A percentile compares a stretch with the other conserved stretches of the same genome.
Conservation (phyloP, 2,797 vertebrate genomes). For the Pseudochromis fuscus region DNA sequence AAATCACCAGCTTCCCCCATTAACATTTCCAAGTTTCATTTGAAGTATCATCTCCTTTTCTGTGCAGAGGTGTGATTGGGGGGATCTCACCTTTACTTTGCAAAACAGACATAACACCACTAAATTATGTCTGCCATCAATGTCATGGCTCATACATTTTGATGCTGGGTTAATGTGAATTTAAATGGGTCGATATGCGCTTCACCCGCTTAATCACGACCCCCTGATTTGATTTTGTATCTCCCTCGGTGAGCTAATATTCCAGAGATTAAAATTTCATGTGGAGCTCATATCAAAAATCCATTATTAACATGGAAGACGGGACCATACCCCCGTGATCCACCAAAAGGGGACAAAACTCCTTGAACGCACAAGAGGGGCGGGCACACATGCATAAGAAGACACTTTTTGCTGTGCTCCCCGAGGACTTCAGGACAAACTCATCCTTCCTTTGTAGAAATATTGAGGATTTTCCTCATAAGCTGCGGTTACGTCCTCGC, state of each 20-base stretch:
- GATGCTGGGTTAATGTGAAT: conserved; percentile 84
- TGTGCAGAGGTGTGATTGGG: conserved; percentile 35
- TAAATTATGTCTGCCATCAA: conserved; percentile 77
- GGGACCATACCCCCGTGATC: conserved; percentile 57
- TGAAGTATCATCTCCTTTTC: conserved; percentile 22
- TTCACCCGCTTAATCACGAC: conserved; percentile 83
- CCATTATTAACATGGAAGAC: conserved; percentile 84
- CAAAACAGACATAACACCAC: conserved; percentile 76
- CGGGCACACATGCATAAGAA: conserved; percentile 37
- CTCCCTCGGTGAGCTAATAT: conserved; percentile 85
- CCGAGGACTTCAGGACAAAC: conserved; percentile 50
- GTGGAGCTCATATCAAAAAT: conserved; percentile 84
- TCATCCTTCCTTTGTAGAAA: conserved; percentile 49
- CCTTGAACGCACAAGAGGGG: conserved; percentile 44
- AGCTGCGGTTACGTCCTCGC: conserved; percentile 58
- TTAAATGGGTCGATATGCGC: conserved; percentile 84
- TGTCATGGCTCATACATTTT: conserved; percentile 83
- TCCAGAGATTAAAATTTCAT: conserved; percentile 87
- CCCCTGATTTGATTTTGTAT: conserved; percentile 84
- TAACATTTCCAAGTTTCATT: conserved; percentile 12
- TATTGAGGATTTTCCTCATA: conserved; percentile 60
- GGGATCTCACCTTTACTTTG: conserved; percentile 70
- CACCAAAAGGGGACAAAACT: conserved; percentile 60
- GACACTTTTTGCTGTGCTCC: conserved; percentile 18
- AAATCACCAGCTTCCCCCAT: background rate